Evolutionary conservation across 2,797 vertebrate genomes (phyloP).

Genomic region (Mus caroli): DNA sequence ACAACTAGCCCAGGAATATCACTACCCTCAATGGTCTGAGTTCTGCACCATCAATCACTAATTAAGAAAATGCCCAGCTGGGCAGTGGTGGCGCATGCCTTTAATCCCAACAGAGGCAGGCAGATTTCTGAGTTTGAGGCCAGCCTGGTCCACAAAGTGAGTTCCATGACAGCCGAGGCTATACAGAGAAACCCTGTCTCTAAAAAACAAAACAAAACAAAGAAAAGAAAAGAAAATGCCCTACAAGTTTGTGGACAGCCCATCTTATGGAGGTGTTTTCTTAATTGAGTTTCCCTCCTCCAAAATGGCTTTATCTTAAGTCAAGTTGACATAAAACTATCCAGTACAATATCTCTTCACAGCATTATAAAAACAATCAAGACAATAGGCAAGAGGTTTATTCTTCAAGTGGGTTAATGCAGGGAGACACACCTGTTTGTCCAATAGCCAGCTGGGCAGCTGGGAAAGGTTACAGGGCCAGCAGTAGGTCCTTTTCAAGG

Average conservation of each 20-base stretch:
- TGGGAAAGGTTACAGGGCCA: accelerated
- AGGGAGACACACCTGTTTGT: neutral
- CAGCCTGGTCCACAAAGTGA: too few relatives aligned
- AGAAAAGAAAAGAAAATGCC: neutral
- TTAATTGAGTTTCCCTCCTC: neutral
- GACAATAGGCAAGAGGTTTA: neutral
- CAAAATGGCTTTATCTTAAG: neutral
- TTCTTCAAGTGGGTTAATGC: neutral
- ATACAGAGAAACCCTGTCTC: too few relatives aligned
- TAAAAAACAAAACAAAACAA: too few relatives aligned
- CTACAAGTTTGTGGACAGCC: neutral
- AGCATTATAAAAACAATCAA: neutral
- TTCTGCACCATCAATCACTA: too few relatives aligned
- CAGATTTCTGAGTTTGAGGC: too few relatives aligned
- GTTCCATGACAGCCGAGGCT: too few relatives aligned
- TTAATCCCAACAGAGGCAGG: too few relatives aligned
- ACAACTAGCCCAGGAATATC: neutral
- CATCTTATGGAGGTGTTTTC: neutral
- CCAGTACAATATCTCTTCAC: neutral
- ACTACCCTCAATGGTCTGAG: neutral
- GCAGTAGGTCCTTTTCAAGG: accelerated
- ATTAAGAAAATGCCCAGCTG: neutral
- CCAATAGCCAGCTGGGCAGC: too few relatives aligned
- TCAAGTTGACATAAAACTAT: neutral
- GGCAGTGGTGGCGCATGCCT: too few relatives aligned